phyloP scores from a whole-genome alignment of 2,888 invertebrate genomes.

The Aplocera efformata region DNA sequence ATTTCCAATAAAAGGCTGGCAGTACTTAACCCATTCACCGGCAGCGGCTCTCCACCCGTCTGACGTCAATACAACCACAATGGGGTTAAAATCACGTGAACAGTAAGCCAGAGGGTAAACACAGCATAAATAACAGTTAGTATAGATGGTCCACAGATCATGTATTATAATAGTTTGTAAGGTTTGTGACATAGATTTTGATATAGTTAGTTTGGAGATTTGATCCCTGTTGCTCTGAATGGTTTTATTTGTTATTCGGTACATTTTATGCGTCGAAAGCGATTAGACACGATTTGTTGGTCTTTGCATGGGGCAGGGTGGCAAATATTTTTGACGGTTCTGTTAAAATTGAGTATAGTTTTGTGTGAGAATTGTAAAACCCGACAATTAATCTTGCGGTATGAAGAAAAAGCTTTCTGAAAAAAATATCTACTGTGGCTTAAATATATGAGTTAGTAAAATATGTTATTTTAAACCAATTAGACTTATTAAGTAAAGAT shows the following conservation, averaged over 20 bases:
- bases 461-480: too few relatives aligned
- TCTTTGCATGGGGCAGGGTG: conserved; percentile 5
- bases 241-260: conserved; percentile 7
- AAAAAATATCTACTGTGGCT: too few relatives aligned
- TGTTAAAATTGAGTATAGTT: too few relatives aligned
- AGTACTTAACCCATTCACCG: conserved; percentile 20
- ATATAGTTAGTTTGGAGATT: neutral
- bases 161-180: conserved; percentile 1
- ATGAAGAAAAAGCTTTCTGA: too few relatives aligned
- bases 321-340: too few relatives aligned
- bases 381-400: too few relatives aligned
- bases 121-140: conserved; percentile 9
- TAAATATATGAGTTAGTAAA: too few relatives aligned
- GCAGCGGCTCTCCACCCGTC: conserved; percentile 14
- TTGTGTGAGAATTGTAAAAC: too few relatives aligned
- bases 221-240: neutral
- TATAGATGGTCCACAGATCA: neutral
- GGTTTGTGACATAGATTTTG: neutral
- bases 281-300: conserved; percentile 15
- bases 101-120: conserved; percentile 9
- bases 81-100: conserved; percentile 32
- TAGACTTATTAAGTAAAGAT: too few relatives aligned
- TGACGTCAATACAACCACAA: conserved; percentile 23
- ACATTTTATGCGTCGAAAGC: conserved; percentile 16
- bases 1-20: conserved; percentile 10